phyloP scores from a whole-genome alignment of 1,140 invertebrate genomes.

The Carposina sasakii region DNA sequence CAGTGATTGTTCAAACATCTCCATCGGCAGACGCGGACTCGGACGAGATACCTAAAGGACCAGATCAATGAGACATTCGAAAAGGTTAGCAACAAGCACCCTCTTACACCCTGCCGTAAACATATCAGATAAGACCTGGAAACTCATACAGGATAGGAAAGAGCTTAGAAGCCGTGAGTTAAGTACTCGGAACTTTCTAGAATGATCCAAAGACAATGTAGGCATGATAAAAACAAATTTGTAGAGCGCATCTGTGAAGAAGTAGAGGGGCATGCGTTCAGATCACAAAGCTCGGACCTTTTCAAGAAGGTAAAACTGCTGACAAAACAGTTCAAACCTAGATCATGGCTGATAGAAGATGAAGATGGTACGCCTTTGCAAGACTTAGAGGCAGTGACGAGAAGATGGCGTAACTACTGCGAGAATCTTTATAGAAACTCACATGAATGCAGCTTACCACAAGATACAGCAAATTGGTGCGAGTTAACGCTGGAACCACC shows the following conservation, averaged over 20 bases:
- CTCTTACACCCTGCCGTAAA: too few relatives aligned
- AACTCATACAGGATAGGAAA: not conserved
- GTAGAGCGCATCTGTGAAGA: constrained; percentile 14
- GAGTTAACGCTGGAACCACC: too few relatives aligned
- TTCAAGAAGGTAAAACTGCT: constrained; percentile 13
- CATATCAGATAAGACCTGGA: not conserved
- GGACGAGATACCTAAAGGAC: too few relatives aligned
- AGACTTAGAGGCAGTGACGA: constrained; percentile 6
- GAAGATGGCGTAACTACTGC: constrained; percentile 15
- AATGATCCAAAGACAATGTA: not conserved
- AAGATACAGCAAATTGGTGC: too few relatives aligned
- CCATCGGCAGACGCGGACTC: too few relatives aligned
- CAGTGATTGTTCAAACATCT: not conserved
- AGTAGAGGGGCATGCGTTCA: constrained; percentile 10
- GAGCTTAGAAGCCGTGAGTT: not conserved
- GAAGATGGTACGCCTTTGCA: constrained; percentile 4
- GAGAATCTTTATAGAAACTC: not conserved
- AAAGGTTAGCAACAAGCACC: not conserved
- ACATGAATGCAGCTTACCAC: too few relatives aligned
- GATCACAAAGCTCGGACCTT: constrained; percentile 6
- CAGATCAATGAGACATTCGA: not conserved
- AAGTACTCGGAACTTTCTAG: not conserved
- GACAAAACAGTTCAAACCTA: constrained; percentile 2
- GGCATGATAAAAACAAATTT: constrained; percentile 6
- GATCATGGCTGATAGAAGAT: constrained; percentile 12